Evolutionary conservation across 2,888 invertebrate species (phyloP), one percentile per base, ranked within the genome.

Genomic region (Entomobrya multifasciata): DNA sequence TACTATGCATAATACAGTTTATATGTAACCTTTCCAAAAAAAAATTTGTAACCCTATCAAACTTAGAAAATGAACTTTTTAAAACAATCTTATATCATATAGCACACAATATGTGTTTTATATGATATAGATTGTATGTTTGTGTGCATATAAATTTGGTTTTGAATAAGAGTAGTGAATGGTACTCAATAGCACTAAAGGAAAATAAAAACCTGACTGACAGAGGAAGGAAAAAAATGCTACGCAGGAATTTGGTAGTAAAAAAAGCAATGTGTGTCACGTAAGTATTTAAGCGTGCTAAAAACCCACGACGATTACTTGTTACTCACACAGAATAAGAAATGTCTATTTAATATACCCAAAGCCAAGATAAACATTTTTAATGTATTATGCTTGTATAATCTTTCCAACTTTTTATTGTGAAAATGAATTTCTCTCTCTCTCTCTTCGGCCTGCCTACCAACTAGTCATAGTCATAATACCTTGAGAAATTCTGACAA

Each of bases 251-350:
- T 49, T 49, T n/a, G n/a, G 15, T 49, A 8, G 52, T 52, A 65
- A 41, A 65, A 65, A 41, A 13, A 36, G 65, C 17, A 65, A 65
- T 65, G 65, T 65, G 65, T 65, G 65, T 65, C 65, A 36, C 36
- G 36, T 8, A 65, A 65, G 65, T 41, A 60, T 60, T 60, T 60
- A 60, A 13, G 22, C 11, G 41, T 41, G 65, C 41, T 41, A 17
- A 17, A 52, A 10, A 4, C 55, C 8, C 1, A 55, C 25, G 20
- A 55, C 25, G 55, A 55, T 55, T 55, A 60, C 60, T 65, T 65
- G 30, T 65, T 65, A 36, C 36, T 36, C 36, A 36, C 36, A 36
- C 8, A 36, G 36, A 36, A 36, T 36, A 6, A 36, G 4, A 8
- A 36, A 36, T 36, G 36, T 36, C 36, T 36, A 36, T 36, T n/a